Percentiles rank a stretch among this genome's conserved stretches.
phyloP scores from a whole-genome alignment of 2,888 invertebrate species.

The Hipparchia semele region DNA sequence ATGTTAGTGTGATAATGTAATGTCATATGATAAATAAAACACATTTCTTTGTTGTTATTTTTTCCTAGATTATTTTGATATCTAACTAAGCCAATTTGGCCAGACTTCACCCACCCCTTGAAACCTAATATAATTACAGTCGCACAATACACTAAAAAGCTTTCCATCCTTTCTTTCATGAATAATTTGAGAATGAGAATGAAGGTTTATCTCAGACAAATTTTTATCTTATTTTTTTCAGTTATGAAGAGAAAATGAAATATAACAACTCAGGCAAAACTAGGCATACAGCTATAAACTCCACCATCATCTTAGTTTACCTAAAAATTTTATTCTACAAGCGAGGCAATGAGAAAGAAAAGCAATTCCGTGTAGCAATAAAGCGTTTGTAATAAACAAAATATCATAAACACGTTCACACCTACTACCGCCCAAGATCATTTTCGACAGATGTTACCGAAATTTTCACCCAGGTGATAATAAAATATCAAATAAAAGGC shows the following conservation, averaged over 20 bases:
- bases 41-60: not conserved
- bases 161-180: too few species aligned
- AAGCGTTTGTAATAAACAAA: slow-evolving; percentile 36
- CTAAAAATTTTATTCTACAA: not conserved
- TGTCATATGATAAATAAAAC: not conserved
- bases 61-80: too few species aligned
- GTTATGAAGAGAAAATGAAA: not conserved
- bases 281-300: not conserved
- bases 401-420: slow-evolving; percentile 47
- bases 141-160: too few species aligned
- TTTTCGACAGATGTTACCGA: slow-evolving; percentile 51
- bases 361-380: slow-evolving; percentile 19
- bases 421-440: slow-evolving; percentile 38
- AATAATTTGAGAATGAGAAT: too few species aligned
- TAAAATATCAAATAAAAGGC: slow-evolving; percentile 61
- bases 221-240: not conserved
- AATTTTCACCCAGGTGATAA: slow-evolving; percentile 57
- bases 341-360: slow-evolving; percentile 1
- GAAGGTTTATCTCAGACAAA: too few species aligned
- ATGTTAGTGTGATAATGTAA: too few species aligned
- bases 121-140: too few species aligned
- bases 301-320: not conserved
- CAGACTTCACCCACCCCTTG: too few species aligned
- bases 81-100: too few species aligned
- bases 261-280: too few species aligned